Conservation (phyloP, 2,113 vertebrate species). For the Pachyramphus minor region DNA sequence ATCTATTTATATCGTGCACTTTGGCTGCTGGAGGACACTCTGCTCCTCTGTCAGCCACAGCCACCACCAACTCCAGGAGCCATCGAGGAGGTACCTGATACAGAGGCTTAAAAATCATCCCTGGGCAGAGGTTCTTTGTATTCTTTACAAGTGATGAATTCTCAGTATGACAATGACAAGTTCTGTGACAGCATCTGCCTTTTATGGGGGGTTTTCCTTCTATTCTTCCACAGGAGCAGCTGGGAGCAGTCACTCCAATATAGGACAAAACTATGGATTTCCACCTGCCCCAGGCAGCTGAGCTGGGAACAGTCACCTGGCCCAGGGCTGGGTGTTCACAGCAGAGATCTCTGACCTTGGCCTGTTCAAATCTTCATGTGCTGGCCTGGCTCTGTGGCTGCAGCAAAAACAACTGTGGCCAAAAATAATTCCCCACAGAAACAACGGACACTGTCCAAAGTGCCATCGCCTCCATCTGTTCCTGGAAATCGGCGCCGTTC, state of each 20-base stretch:
- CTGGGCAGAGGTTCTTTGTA: background rate
- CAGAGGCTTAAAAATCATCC: background rate
- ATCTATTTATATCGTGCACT: fast-evolving
- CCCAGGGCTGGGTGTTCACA: no score
- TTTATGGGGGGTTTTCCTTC: background rate
- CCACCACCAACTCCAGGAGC: fast-evolving
- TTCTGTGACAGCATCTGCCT: background rate
- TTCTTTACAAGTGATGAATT: background rate
- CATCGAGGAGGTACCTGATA: fast-evolving
- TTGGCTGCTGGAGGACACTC: background rate
- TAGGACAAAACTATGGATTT: fast-evolving
- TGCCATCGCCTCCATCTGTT: background rate
- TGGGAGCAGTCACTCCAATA: fast-evolving
- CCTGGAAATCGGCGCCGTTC: fast-evolving
- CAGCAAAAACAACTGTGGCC: background rate
- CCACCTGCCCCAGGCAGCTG: fast-evolving
- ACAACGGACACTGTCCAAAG: fast-evolving
- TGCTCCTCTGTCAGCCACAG: background rate
- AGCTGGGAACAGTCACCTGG: background rate
- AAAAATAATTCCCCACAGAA: background rate
- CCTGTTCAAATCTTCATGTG: fast-evolving
- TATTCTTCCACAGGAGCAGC: fast-evolving
- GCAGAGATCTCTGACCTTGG: fast-evolving
- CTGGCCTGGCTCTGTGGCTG: background rate
- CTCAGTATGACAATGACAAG: background rate